Evolutionary conservation across 2,888 invertebrate genomes (phyloP), one percentile per base, ranked within the genome.

Genomic region (Machimus rusticus): DNA sequence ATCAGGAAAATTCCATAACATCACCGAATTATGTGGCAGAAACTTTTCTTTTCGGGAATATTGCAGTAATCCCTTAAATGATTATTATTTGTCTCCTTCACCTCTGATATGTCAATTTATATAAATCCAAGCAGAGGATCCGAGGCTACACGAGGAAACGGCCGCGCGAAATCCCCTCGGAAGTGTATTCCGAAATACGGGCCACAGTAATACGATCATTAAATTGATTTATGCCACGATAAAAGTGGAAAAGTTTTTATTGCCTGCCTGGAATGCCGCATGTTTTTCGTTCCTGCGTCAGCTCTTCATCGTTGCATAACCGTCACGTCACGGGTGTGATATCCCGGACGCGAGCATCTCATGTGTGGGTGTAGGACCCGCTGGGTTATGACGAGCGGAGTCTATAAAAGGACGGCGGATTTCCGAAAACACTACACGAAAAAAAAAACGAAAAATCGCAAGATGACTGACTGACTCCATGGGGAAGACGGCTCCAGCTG

Each of bases 141-240:
- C 76, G 39, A 34, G n/a, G 76, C 37, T 34, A n/a, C 76, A 76
- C 37, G 76, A n/a, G 16, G 76, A 23, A 6, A 34, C 14, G 28
- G 76, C 37, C 34, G 76, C n/a, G 37, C 76, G 34, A 37, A 76
- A 39, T 76, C 34, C 76, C 31, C 39, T 76, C 39, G 76, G 28
- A 51, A 51, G 66, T 84, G 23, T 66, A 39, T 39, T 39, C 51
- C 28, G 55, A 55, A 81, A 81, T 81, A 55, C 31, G 51, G 81
- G 51, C 55, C 66, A 3, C 66, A 66, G 37, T 84, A 84, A 84
- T 84, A 84, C 74, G 66, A 31, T 84, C 84, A 84, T 84, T 84
- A 84, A 84, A 84, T 84, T 84, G 84, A 84, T 84, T 84, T 84
- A 84, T 84, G 84, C 66, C 37, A 84, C 84, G 84, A 84, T 84